phyloP scores from a whole-genome alignment of 2,888 invertebrate species.

The Electrophaes corylata region DNA sequence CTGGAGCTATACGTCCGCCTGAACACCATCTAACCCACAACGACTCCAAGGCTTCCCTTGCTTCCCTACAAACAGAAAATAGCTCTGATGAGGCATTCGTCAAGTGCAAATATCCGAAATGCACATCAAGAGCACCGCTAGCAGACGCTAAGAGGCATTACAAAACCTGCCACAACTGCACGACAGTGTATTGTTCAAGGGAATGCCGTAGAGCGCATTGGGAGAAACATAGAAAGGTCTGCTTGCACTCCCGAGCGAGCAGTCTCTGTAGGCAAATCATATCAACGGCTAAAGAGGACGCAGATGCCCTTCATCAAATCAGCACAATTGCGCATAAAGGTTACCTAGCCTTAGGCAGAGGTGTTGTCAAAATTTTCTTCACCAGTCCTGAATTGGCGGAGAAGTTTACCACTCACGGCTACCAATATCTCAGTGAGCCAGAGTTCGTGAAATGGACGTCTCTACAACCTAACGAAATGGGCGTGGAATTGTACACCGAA shows the following conservation, averaged over 20 bases:
- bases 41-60: conserved; percentile 75
- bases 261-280: conserved; percentile 94
- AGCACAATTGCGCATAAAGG: conserved; percentile 94
- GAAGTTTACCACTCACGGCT: conserved; percentile 91
- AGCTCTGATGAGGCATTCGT: conserved; percentile 84
- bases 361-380: conserved; percentile 96
- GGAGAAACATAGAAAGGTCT: conserved; percentile 96
- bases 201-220: conserved; percentile 96
- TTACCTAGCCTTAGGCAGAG: conserved; percentile 92
- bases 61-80: conserved; percentile 76
- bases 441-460: conserved; percentile 94
- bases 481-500: conserved; percentile 92
- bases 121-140: conserved; percentile 88
- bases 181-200: conserved; percentile 96
- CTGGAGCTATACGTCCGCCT: conserved; percentile 63
- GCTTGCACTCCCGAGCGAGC: conserved; percentile 95
- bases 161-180: conserved; percentile 98
- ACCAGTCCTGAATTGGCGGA: conserved; percentile 94
- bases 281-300: conserved; percentile 91
- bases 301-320: conserved; percentile 89
- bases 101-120: conserved; percentile 92
- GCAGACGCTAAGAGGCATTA: conserved; percentile 92
- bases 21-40: conserved; percentile 67
- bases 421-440: conserved; percentile 91
- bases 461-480: conserved; percentile 94